Conservation (phyloP, 2,888 invertebrate genomes). For the Flabesymbios commensalis region DNA sequence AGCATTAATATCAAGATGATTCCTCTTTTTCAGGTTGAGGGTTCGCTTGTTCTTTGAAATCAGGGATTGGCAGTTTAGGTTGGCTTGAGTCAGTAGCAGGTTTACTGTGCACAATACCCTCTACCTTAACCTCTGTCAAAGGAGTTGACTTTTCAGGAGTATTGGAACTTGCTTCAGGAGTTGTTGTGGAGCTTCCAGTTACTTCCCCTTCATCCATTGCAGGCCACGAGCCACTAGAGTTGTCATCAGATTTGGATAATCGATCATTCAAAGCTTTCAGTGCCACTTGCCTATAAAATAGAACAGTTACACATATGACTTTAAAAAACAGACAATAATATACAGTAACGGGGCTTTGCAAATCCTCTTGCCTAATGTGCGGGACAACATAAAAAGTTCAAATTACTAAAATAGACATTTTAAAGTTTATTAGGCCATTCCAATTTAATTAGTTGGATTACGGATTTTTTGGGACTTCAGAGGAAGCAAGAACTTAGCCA, state of each 20-base stretch:
- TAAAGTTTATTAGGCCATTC: too few species aligned
- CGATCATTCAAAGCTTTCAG: slow-evolving; percentile 91
- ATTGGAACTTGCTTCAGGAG: background rate
- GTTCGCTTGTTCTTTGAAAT: background rate
- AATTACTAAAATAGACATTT: too few species aligned
- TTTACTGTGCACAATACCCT: background rate
- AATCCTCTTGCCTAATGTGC: too few species aligned
- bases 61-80: background rate
- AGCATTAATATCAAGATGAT: too few species aligned
- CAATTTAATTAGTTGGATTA: too few species aligned
- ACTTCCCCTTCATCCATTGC: slow-evolving; percentile 47
- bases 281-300: slow-evolving; percentile 82
- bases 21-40: too few species aligned
- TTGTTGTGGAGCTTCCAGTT: background rate
- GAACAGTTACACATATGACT: background rate
- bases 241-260: slow-evolving; percentile 62
- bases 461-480: too few species aligned
- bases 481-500: too few species aligned
- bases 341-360: too few species aligned
- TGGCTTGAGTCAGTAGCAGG: background rate
- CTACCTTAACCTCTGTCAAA: background rate
- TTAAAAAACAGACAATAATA: background rate
- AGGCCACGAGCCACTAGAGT: slow-evolving; percentile 51
- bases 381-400: too few species aligned
- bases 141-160: background rate